Percentiles rank a stretch among this genome's conserved stretches.
Conservation (phyloP, 2,113 vertebrate species). For the Antigone vipio region DNA sequence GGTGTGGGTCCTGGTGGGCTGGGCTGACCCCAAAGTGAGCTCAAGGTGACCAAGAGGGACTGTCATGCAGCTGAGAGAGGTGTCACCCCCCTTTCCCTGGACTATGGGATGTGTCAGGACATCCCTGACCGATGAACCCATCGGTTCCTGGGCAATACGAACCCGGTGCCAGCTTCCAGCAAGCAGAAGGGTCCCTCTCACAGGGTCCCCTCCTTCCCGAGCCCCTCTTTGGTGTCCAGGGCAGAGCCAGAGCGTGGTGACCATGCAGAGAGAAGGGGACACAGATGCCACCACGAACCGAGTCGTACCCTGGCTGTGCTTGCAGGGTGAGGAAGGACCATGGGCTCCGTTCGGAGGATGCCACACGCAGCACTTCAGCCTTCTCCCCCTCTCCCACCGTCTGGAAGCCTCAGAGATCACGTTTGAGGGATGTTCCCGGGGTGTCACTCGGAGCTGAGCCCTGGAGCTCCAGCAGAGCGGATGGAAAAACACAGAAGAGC, state of each 20-base stretch:
- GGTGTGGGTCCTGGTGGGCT: neutral
- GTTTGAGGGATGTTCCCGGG: neutral
- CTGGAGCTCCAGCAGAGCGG: no score
- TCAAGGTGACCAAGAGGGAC: neutral
- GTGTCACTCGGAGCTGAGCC: neutral
- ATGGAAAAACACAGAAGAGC: neutral
- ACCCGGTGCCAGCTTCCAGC: neutral
- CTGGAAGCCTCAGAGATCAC: neutral
- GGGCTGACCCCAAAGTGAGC: neutral
- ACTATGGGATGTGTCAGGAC: neutral
- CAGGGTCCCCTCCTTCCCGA: neutral
- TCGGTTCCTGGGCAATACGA: neutral
- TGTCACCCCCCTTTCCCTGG: neutral
- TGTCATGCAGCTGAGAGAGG: neutral
- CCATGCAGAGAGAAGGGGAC: neutral
- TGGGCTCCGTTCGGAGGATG: neutral
- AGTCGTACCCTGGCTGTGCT: fast-evolving
- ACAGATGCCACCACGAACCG: neutral
- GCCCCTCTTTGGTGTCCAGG: neutral
- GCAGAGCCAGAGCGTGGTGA: neutral
- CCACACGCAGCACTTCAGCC: fast-evolving
- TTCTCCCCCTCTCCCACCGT: fast-evolving
- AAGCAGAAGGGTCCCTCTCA: neutral
- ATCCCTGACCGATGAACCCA: neutral
- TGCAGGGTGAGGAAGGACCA: neutral